Base-by-base conservation (phyloP, 1,140 invertebrate species). In the Atopsyche davidsoni region DNA sequence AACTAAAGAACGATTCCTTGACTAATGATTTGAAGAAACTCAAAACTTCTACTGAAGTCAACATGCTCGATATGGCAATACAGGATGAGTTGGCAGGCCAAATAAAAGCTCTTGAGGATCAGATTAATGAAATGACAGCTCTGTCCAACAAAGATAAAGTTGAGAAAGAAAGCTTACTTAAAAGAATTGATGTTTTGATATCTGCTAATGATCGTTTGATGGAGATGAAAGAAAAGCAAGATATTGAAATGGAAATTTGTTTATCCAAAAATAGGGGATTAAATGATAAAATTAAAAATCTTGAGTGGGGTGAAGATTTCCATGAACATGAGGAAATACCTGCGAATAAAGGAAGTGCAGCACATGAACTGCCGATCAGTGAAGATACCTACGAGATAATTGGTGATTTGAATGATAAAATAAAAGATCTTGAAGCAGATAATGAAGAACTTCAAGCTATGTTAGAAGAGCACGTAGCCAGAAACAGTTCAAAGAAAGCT, bases 181-280 rank as follows among this genome's bases (percentile, higher is more conserved):
- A 89, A 59, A 77, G 79, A 64, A 76, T 89, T 42, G 87, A 89
- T 53, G 76, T 86, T 4, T 64, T 92, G 7, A 79, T 80, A 2
- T 74, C 79, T 14, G 85, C 85, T n/a, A 89, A 90, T 62, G 85
- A 89, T 25, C 76, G 79, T 39, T 77, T 88, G 56, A 64, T 81
- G 2, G 85, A 89, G 60, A 79, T 85, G 65, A 89, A 89, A 68
- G 86, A 90, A 63, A 81, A 82, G 50, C 80, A 87, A 66, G 86
- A 89, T 55, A 74, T 72, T 59, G 81, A 85, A 64, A 74, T 83
- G 51, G 76, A 84, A 55, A 74, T 84, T 55, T 81, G 81, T 64
- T 79, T 83, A 61, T 78, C 78, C 19, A 79, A 82, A 59, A 83
- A 80, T 59, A 78, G 82, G 54, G 80, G 85, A 62, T 66, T 82